A percentile compares a stretch with the other conserved stretches of the same genome.
Evolutionary conservation across 2,888 invertebrate genomes (phyloP).

Genomic region (Mythimna lalbum): DNA sequence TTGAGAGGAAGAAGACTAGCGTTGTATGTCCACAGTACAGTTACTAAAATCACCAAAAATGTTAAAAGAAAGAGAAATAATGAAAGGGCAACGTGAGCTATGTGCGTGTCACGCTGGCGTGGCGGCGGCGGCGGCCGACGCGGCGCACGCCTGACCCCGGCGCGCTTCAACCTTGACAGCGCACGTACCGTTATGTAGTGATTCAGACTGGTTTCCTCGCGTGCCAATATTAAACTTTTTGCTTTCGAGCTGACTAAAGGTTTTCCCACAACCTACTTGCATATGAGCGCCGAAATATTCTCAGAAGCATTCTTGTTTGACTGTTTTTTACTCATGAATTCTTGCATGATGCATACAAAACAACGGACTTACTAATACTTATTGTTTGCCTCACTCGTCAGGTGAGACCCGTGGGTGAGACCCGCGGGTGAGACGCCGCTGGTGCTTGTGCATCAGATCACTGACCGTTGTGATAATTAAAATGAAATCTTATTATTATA

Average conservation of each 20-base stretch:
- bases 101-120: not conserved
- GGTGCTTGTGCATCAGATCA: too few species aligned
- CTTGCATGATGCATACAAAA: not conserved
- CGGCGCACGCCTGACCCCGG: not conserved
- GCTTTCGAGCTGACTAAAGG: not conserved
- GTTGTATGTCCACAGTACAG: too few species aligned
- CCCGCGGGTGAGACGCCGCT: too few species aligned
- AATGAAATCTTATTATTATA: too few species aligned
- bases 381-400: not conserved
- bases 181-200: slow-evolving; percentile 53
- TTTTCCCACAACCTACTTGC: slow-evolving; percentile 21
- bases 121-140: too few species aligned
- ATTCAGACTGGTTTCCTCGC: slow-evolving; percentile 46
- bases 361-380: not conserved
- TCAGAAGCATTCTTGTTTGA: slow-evolving; percentile 13
- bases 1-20: too few species aligned
- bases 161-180: slow-evolving; percentile 32
- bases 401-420: too few species aligned
- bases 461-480: too few species aligned
- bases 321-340: not conserved
- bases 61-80: too few species aligned
- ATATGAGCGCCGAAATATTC: slow-evolving; percentile 23
- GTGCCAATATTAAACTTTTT: slow-evolving; percentile 45
- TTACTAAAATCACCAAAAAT: too few species aligned
- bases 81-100: not conserved